Percentiles rank a stretch among this genome's conserved stretches.
phyloP scores from a whole-genome alignment of 2,797 vertebrate species.

The Galagoides demidoff region DNA sequence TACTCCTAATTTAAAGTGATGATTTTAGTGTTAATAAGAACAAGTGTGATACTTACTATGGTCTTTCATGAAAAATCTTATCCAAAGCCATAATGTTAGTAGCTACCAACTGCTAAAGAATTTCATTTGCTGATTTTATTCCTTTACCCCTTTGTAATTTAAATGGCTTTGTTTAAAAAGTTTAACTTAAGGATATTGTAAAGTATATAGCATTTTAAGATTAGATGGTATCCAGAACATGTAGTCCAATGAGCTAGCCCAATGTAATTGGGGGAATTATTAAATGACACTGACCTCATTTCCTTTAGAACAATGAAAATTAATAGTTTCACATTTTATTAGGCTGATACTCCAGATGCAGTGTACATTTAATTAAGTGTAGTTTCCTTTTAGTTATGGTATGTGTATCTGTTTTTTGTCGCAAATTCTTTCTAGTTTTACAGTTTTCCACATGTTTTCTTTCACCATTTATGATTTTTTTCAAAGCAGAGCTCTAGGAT shows the following conservation, averaged over 20 bases:
- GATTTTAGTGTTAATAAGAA: slow-evolving; percentile 54
- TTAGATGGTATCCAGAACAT: slow-evolving; percentile 81
- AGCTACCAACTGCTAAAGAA: slow-evolving; percentile 71
- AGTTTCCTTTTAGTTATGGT: slow-evolving; percentile 97
- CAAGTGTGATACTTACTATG: neutral
- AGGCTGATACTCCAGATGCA: slow-evolving; percentile 95
- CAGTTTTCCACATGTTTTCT: slow-evolving; percentile 98
- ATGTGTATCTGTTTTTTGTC: slow-evolving; percentile 98
- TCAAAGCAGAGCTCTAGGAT: slow-evolving; percentile 93
- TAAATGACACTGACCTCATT: slow-evolving; percentile 91
- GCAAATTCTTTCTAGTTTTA: slow-evolving; percentile 94
- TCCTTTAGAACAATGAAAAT: slow-evolving; percentile 91
- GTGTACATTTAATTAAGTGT: slow-evolving; percentile 99
- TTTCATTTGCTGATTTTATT: slow-evolving; percentile 76
- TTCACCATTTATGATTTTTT: slow-evolving; percentile 99
- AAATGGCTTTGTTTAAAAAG: slow-evolving; percentile 75
- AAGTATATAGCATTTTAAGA: slow-evolving; percentile 79
- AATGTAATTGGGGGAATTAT: slow-evolving; percentile 89
- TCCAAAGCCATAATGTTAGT: slow-evolving; percentile 16
- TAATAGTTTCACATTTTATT: slow-evolving; percentile 92
- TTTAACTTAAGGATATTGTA: slow-evolving; percentile 63
- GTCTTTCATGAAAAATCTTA: slow-evolving; percentile 1
- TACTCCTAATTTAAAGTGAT: slow-evolving; percentile 33
- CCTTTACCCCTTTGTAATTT: slow-evolving; percentile 74
- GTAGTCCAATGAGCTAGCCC: slow-evolving; percentile 85